Conservation (phyloP, 2,797 vertebrate species). For the Neomorphus geoffroyi region DNA sequence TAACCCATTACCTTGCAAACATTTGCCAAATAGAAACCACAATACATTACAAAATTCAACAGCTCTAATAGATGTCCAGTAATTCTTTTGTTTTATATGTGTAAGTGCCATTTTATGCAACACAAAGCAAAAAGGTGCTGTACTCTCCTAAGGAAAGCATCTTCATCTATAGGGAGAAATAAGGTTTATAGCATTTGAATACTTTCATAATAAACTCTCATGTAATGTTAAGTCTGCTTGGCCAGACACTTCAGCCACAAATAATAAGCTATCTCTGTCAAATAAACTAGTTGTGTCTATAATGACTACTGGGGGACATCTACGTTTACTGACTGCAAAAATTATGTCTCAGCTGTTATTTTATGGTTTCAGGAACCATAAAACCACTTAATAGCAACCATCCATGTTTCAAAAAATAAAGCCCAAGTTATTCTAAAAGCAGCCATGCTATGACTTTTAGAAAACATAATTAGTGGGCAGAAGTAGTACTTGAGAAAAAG, state of each 20-base stretch:
- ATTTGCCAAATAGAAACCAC: neutral
- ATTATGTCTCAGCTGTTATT: conserved; percentile 40
- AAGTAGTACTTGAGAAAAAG: neutral
- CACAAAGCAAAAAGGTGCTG: neutral
- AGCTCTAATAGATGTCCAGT: neutral
- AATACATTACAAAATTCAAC: neutral
- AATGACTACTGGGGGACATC: conserved; percentile 36
- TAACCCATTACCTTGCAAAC: neutral
- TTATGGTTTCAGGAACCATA: conserved; percentile 48
- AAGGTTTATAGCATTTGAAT: neutral
- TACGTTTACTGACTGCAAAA: conserved; percentile 44
- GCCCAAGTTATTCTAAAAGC: conserved; percentile 31
- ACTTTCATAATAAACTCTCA: conserved; percentile 43
- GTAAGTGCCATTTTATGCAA: neutral
- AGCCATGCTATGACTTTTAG: neutral
- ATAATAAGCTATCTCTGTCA: conserved; percentile 6
- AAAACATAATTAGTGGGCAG: conserved; percentile 16
- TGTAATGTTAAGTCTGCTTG: neutral
- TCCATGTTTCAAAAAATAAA: neutral
- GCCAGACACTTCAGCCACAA: conserved; percentile 3
- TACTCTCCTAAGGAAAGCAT: neutral
- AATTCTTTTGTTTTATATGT: neutral
- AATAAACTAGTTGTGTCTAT: conserved; percentile 25
- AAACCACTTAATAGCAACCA: conserved; percentile 31
- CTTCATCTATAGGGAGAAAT: neutral